These are phyloP conservation scores for Volucella zonaria DNA, from an alignment of 2,888 invertebrate species.

Conservation along the genomic window DNA sequence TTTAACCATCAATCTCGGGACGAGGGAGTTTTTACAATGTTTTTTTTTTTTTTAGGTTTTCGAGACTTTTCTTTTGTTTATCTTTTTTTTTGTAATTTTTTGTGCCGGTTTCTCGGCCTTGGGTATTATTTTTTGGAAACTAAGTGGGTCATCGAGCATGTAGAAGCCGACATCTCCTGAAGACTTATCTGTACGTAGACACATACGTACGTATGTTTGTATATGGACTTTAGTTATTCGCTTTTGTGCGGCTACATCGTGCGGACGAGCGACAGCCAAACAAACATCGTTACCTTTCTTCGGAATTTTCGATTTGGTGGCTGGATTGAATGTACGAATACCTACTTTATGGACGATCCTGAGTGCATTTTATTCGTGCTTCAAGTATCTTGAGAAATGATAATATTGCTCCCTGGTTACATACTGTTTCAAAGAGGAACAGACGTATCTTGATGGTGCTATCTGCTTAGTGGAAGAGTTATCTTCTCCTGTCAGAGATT, in stretches of 20 bases:
- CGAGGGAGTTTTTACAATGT: constrained; percentile 8
- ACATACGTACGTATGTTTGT: no score
- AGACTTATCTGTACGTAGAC: not conserved
- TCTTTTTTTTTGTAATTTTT: not conserved
- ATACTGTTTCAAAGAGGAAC: constrained; percentile 12
- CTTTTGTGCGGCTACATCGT: constrained; percentile 4
- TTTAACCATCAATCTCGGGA: constrained; percentile 23
- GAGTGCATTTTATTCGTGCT: constrained; percentile 52
- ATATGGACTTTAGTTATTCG: constrained; percentile 24
- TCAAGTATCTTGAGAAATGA: constrained; percentile 61
- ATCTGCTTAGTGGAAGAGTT: not conserved
- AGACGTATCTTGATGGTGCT: not conserved
- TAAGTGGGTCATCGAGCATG: constrained; percentile 56
- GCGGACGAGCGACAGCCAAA: constrained; percentile 3
- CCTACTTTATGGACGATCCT: constrained; percentile 25
- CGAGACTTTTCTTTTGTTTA: not conserved
- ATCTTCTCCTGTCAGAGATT: no score
- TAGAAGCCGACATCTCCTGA: constrained; percentile 11
- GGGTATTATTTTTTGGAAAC: constrained; percentile 19
- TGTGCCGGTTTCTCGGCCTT: not conserved
- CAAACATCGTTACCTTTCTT: constrained; percentile 31
- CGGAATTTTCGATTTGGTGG: not conserved
- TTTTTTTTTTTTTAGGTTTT: not conserved
- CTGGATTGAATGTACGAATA: constrained; percentile 6
- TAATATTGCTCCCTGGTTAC: constrained; percentile 45